Conservation (phyloP, 2,113 vertebrate genomes). For the Cryptomyrus ogoouensis region DNA sequence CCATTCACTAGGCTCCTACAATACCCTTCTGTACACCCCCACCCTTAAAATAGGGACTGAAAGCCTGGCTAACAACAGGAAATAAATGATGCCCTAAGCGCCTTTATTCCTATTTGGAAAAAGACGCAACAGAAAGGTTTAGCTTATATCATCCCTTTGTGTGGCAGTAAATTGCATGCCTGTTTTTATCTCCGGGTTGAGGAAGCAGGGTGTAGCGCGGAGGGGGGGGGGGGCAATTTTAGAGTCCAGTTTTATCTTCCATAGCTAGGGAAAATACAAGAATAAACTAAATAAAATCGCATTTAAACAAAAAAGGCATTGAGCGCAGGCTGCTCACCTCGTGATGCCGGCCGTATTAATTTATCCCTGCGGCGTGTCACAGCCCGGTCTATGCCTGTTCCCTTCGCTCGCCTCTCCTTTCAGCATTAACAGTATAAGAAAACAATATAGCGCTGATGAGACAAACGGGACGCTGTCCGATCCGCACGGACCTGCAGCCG, state of each 20-base stretch:
- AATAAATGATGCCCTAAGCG: neutral
- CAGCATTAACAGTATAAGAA: neutral
- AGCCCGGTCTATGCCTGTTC: neutral
- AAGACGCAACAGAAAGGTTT: neutral
- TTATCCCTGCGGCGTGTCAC: neutral
- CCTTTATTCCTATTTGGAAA: neutral
- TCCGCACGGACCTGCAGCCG: neutral
- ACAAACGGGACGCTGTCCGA: conserved; percentile 6
- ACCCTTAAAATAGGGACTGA: neutral
- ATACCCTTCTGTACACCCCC: conserved; percentile 5
- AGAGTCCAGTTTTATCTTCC: neutral
- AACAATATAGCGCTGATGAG: conserved; percentile 6
- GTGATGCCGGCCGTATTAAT: neutral
- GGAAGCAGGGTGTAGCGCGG: conserved; percentile 3
- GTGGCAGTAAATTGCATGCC: neutral
- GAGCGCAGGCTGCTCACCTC: conserved; percentile 6
- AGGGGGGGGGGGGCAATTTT: neutral
- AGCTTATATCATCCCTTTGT: neutral
- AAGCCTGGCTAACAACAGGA: neutral
- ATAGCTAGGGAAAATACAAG: neutral
- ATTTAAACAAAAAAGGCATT: neutral
- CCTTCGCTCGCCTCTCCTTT: neutral
- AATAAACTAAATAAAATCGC: neutral
- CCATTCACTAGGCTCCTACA: neutral
- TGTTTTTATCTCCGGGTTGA: conserved; percentile 10